These are phyloP conservation scores for Sturnira hondurensis DNA, from an alignment of 2,113 vertebrate species.

Conservation along the genomic window DNA sequence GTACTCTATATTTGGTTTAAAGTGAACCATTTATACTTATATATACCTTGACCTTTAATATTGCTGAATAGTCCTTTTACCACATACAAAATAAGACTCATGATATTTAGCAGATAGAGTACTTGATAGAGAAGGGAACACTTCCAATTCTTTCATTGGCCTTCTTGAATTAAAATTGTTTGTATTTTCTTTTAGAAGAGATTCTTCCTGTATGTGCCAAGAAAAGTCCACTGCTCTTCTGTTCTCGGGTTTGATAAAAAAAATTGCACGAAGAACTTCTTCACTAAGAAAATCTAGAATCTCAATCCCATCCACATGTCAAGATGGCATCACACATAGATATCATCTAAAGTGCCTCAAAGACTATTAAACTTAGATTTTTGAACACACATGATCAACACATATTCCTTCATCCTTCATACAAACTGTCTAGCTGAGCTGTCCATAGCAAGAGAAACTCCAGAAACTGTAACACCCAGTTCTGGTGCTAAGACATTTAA, in stretches of 20 bases:
- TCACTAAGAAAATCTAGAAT: neutral
- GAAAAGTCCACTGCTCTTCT: neutral
- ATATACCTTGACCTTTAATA: neutral
- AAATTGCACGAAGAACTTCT: neutral
- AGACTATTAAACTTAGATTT: neutral
- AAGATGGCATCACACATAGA: neutral
- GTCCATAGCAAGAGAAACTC: neutral
- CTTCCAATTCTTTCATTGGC: neutral
- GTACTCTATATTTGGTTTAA: neutral
- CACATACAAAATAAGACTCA: neutral
- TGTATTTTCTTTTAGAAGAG: conserved; percentile 14
- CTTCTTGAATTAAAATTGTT: conserved; percentile 1
- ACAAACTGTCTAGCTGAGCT: neutral
- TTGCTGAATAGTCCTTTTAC: neutral
- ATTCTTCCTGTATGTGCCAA: neutral
- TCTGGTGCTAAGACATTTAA: neutral
- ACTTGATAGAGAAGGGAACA: neutral
- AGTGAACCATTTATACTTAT: neutral
- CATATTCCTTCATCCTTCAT: neutral
- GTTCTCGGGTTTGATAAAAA: neutral
- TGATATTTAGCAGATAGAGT: neutral
- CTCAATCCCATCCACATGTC: neutral
- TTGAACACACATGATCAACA: neutral
- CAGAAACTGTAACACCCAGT: neutral
- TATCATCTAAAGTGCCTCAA: neutral